Evolutionary conservation across 64 coral and sea anemone species (phyloP), one percentile per base, ranked within the genome.

Genomic region (Montipora foliosa): DNA sequence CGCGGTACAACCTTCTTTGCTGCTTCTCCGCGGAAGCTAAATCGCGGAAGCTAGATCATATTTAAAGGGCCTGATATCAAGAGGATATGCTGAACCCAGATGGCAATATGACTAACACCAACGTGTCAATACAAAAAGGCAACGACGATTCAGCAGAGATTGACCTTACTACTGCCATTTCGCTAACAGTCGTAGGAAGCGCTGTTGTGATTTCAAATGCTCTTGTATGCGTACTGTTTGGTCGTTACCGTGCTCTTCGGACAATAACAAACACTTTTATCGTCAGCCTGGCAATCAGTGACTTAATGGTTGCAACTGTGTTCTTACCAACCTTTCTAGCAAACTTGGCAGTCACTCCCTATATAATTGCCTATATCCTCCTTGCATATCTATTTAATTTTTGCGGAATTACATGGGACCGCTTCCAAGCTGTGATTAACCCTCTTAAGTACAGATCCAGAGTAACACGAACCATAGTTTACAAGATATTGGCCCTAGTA

Each of bases 351-450:
- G 49, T 80, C 1, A 90, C 87, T 24, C 90, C 92, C 2, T 99
- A 99, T 60, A 89, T 99, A 13, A 94, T 99, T 62, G 95, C 94
- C 8, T 99, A 94, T 51, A 96, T 99, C 19, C 92, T 99, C 8
- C 95, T 99, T 90, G 91, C 98, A 2, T 99, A 95, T 5, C 89
- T 99, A 14, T 99, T 99, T 88, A 99, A 99, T 16, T 94, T 99
- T 77, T 99, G 98, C 76, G 95, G 95, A 8, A 90, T 99, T 2
- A 99, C 98, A 5, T 99, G 96, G 80, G 98, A 99, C 45, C 93
- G 98, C 24, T 99, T 94, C 78, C 92, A 96, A 58, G 92, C 95
- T 11, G 88, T 99, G 50, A 7, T 96, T 6, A 69, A 95, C 5
- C 95, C 98, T 16, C 90, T 99, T 5, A 89, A 78, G 5, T 99